Evolutionary conservation across 2,113 vertebrate species (phyloP), one percentile per base, ranked within the genome.

Genomic region (Pelvicachromis taeniatus): DNA sequence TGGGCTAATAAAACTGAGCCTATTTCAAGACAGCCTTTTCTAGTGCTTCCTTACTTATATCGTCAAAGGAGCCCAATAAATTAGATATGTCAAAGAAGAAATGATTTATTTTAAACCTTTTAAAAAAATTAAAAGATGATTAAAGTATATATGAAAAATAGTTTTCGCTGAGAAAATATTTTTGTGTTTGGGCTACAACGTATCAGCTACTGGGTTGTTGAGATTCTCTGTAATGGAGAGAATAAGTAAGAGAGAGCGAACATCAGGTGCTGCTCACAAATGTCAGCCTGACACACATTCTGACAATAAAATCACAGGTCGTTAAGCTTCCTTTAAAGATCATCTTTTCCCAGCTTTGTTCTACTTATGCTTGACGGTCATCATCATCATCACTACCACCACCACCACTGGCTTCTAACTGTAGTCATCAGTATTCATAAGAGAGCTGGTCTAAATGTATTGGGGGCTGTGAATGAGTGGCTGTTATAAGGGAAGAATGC

Each of bases 401-500:
- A 50, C 80, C 83, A 65, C 85, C 45, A 42, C 40, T 35, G 21
- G 31, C 77, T 80, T 52, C 77, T 83, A 84, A 89, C 91, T 92
- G 80, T 65, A 81, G 84, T 88, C 75, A 83, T 94, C 83, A 87
- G 82, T 81, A 93, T 91, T 92, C 86, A 89, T 89, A 83, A 83
- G 79, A 85, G 83, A 80, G 73, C 70, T 80, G 82, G 87, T 86
- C 91, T 89, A 65, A 92, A 93, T 88, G 78, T 90, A 84, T 85
- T 82, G 89, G 82, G 52, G 83, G 52, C 65, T 17, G 48, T 90
- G 88, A 91, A 91, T 88, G 89, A 94, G 87, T 84, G 83, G 89
- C 91, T 90, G 90, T 93, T 94, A 88, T 87, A 86, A 87, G 92
- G 87, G 91, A 81, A 87, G 87, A 89, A 89, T 61, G 54, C 81